phyloP scores from a whole-genome alignment of 1,140 invertebrate species.

The Asobara japonica region DNA sequence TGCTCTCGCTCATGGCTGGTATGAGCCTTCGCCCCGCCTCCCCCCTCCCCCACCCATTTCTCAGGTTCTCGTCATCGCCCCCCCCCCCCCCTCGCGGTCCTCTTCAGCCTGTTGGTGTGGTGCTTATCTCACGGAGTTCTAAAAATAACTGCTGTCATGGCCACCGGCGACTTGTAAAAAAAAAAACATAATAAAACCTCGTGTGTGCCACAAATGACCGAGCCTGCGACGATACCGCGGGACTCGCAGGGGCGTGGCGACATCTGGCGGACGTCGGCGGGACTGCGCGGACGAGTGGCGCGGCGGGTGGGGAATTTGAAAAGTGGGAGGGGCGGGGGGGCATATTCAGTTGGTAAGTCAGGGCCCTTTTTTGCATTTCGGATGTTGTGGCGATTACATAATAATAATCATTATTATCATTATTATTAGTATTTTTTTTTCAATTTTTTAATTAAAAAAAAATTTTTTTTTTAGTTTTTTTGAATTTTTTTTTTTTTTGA shows the following conservation, averaged over 20 bases:
- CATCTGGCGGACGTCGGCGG: not conserved
- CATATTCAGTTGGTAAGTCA: no score
- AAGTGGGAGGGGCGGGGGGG: no score
- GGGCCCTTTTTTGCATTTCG: no score
- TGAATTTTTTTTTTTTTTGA: no score
- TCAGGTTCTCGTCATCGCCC: conserved; percentile 10
- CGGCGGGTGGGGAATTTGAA: not conserved
- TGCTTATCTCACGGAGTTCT: conserved; percentile 61
- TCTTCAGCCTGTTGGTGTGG: conserved; percentile 31
- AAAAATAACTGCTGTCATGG: conserved; percentile 66
- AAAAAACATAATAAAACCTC: conserved; percentile 22
- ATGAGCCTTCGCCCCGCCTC: not conserved
- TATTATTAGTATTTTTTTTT: no score
- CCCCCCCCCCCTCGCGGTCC: conserved; percentile 9
- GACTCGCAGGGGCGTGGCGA: not conserved
- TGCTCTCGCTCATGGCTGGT: not conserved
- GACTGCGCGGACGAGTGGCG: not conserved
- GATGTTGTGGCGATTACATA: no score
- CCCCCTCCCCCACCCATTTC: conserved; percentile 22
- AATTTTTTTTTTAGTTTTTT: no score
- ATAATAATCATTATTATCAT: no score
- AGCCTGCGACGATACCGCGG: not conserved
- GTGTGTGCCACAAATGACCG: conserved; percentile 5
- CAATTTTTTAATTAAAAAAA: no score
- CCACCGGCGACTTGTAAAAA: conserved; percentile 66